phyloP scores from a whole-genome alignment of 2,797 vertebrate genomes.

The Nannoperca obscura region DNA sequence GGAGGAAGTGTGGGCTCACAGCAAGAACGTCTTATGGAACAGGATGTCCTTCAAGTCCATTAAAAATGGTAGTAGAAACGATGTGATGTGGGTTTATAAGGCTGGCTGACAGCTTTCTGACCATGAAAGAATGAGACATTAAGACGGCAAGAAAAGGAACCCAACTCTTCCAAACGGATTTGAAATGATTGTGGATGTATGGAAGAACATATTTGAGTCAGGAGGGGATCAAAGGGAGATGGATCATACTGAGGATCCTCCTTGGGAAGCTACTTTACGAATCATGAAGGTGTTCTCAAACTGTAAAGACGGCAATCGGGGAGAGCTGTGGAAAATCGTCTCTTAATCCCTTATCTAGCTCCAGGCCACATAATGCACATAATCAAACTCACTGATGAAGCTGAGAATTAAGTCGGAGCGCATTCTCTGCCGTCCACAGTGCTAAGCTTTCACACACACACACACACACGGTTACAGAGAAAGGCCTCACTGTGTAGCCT shows the following conservation, averaged over 20 bases:
- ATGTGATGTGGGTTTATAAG: conserved; percentile 2
- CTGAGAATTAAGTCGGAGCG: conserved; percentile 69
- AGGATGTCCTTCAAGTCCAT: conserved; percentile 42
- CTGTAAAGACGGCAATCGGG: conserved; percentile 60
- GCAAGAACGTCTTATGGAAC: conserved; percentile 24
- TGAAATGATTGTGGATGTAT: background rate
- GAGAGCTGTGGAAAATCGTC: conserved; percentile 75
- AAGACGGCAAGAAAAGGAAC: background rate
- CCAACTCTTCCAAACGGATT: background rate
- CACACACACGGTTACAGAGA: conserved; percentile 64
- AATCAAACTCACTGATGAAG: conserved; percentile 66
- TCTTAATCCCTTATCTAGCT: conserved; percentile 79
- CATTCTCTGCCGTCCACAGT: conserved; percentile 60
- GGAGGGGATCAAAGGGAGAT: conserved; percentile 53
- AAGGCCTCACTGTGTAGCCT: conserved; percentile 47
- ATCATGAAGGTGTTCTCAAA: conserved; percentile 66
- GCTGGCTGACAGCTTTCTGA: conserved; percentile 20
- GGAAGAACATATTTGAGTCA: background rate
- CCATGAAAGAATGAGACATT: conserved; percentile 11
- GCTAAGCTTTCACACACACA: conserved; percentile 45
- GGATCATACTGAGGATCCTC: conserved; percentile 24
- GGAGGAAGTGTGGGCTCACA: conserved; percentile 7
- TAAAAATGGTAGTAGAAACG: conserved; percentile 32
- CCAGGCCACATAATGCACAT: conserved; percentile 65
- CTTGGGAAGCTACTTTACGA: conserved; percentile 41